phyloP scores from a whole-genome alignment of 2,797 vertebrate genomes.

The Cottoperca gobio region DNA sequence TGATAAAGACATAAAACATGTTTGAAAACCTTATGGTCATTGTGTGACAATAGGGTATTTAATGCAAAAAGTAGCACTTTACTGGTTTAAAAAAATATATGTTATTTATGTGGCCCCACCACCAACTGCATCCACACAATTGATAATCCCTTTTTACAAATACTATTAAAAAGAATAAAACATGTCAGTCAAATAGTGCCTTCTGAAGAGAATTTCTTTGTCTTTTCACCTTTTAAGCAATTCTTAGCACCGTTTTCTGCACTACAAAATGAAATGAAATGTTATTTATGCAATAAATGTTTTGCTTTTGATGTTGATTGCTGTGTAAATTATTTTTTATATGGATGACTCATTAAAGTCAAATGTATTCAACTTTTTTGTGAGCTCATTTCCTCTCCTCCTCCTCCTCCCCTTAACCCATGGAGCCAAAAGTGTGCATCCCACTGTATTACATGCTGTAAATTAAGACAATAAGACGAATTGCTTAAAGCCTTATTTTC shows the following conservation, averaged over 20 bases:
- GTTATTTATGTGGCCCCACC: neutral
- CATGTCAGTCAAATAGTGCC: neutral
- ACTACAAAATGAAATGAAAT: conserved; percentile 4
- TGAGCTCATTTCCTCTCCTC: neutral
- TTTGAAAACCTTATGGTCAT: neutral
- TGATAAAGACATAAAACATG: neutral
- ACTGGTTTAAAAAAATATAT: neutral
- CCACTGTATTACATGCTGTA: neutral
- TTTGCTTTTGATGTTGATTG: conserved; percentile 21
- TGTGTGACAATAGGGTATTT: neutral
- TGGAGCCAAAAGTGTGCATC: neutral
- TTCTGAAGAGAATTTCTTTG: neutral
- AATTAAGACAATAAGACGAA: neutral
- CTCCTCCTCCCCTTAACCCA: neutral
- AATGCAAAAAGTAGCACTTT: conserved; percentile 16
- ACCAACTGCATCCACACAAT: neutral
- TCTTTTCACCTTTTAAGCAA: conserved; percentile 3
- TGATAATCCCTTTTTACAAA: neutral
- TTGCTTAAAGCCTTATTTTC: neutral
- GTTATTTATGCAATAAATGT: conserved; percentile 14
- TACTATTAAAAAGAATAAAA: neutral
- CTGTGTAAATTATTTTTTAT: conserved; percentile 26
- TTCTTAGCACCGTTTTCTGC: conserved; percentile 13
- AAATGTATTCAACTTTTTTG: conserved; percentile 31
- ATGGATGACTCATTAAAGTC: neutral